A percentile compares a stretch with the other conserved stretches of the same genome.
These are phyloP conservation scores for Oncorhynchus keta DNA, from an alignment of 2,113 vertebrate species.

Conservation along the genomic window DNA sequence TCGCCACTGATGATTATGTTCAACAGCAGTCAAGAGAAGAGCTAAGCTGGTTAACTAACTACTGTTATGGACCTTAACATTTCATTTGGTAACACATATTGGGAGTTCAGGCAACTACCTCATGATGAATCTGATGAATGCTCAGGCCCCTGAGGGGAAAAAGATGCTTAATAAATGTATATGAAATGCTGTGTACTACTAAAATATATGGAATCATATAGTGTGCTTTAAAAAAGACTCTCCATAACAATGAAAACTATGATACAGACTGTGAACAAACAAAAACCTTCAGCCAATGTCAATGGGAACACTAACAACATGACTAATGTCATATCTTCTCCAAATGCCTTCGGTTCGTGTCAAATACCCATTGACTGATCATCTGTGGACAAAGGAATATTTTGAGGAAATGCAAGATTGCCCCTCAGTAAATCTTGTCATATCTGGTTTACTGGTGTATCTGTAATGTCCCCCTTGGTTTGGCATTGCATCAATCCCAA, in stretches of 20 bases:
- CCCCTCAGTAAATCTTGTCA: slow-evolving; percentile 36
- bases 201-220: neutral
- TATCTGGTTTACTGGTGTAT: slow-evolving; percentile 18
- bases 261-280: neutral
- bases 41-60: slow-evolving; percentile 48
- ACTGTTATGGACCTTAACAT: slow-evolving; percentile 23
- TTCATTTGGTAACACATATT: slow-evolving; percentile 30
- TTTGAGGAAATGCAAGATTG: slow-evolving; percentile 26
- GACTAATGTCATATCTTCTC: no score
- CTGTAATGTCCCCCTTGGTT: slow-evolving; percentile 33
- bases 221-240: neutral
- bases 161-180: no score
- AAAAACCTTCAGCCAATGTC: neutral
- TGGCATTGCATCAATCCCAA: slow-evolving; percentile 36
- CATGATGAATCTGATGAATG: neutral
- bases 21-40: slow-evolving; percentile 46
- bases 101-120: slow-evolving; percentile 7
- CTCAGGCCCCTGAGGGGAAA: neutral
- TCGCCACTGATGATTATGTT: slow-evolving; percentile 51
- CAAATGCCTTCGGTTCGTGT: neutral
- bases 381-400: slow-evolving; percentile 23
- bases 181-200: neutral
- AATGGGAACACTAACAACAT: no score
- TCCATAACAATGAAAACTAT: neutral
- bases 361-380: slow-evolving; percentile 9